Base-by-base conservation (phyloP, 2,888 invertebrate genomes). In the Caenorhabditis wallacei region DNA sequence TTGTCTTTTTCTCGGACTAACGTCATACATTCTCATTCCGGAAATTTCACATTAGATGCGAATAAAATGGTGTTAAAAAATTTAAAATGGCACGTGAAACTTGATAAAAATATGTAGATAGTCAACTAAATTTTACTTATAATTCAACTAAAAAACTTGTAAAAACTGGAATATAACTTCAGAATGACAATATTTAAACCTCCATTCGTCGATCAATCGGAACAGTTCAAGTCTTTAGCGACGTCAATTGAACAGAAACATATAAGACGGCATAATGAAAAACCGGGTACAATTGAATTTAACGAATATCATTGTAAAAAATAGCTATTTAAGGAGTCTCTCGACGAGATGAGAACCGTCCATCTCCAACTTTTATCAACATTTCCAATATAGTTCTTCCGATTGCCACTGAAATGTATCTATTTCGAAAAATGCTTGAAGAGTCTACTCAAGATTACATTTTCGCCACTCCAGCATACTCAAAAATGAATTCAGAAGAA, bases 31-130 rank as follows among this genome's bases (percentile, higher is more conserved):
- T 63, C 57, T 76, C 61, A 37, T 63, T 46, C 61, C 68, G 68
- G 69, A 78, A 63, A 63, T 63, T 68, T 78, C 68, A 76, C n/a
- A 54, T 78, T 78, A 78, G 78, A 63, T 78, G 78, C 78, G 69
- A 78, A 78, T 78, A 78, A 78, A 78, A 78, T 78, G 69, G 78
- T 78, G 78, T 78, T 78, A 35, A 69, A 69, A n/a, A 78, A 24
- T 37, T 20, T 13, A 46, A 51, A 18, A 46, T 37, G 2, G 51
- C 20, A 13, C 5, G 16, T 20, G 35, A 24, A 22, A 22, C n/a
- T 8, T 40, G 18, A 37, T 40, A 10, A 54, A 64, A 20, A 66
- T 71, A 10, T 76, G 68, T 76, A 40, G 66, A 66, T 35, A 40
- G 56, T 54, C 68, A 71, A 64, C 30, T n/a, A 46, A 18, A 30